These are phyloP conservation scores for Pelosia muscerda DNA, from an alignment of 2,888 invertebrate species.

Conservation along the genomic window DNA sequence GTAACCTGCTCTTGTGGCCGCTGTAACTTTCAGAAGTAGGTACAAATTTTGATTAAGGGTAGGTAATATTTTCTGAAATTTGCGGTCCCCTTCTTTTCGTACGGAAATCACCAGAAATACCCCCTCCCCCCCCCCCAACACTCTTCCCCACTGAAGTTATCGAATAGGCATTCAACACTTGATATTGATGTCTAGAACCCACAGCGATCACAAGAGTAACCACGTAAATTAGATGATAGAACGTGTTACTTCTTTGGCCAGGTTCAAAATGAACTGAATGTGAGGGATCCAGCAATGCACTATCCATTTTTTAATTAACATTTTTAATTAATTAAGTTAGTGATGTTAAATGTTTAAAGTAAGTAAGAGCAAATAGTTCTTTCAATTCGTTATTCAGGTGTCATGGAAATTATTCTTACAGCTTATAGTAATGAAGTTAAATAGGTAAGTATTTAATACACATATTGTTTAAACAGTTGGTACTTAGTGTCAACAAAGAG, in stretches of 20 bases:
- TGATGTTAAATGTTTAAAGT: not conserved
- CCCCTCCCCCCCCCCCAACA: too few relatives aligned
- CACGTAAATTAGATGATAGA: not conserved
- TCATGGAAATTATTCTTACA: constrained; percentile 1
- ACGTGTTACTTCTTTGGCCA: not conserved
- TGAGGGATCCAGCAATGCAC: too few relatives aligned
- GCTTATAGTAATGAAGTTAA: not conserved
- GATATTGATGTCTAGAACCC: not conserved
- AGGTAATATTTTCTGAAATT: too few relatives aligned
- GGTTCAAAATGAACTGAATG: too few relatives aligned
- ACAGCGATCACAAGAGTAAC: not conserved
- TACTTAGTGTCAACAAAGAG: not conserved
- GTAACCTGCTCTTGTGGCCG: too few relatives aligned
- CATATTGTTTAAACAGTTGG: not conserved
- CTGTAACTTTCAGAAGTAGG: too few relatives aligned
- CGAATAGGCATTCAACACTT: not conserved
- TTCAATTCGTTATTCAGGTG: not conserved
- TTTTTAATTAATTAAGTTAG: not conserved
- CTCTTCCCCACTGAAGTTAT: too few relatives aligned
- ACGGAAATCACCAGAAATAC: too few relatives aligned
- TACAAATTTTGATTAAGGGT: too few relatives aligned
- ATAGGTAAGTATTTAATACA: not conserved
- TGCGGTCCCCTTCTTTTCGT: too few relatives aligned
- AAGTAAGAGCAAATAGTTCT: not conserved
- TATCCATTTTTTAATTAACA: not conserved